These are phyloP conservation scores for Pegoplata infirma DNA, from an alignment of 2,888 invertebrate genomes.

Conservation along the genomic window DNA sequence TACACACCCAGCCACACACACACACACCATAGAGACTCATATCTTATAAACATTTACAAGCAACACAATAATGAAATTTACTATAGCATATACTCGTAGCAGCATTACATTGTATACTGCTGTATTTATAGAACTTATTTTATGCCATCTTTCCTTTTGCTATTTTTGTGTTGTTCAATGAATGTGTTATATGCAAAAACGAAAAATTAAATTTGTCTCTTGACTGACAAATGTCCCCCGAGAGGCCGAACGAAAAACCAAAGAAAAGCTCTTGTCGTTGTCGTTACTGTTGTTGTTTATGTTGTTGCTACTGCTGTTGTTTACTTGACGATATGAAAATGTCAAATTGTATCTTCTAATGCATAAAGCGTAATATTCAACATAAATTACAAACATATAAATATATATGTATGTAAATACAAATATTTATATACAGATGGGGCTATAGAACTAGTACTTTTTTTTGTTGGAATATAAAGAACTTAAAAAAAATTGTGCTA, in stretches of 20 bases:
- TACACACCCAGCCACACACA: no score
- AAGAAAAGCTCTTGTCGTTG: slow-evolving; percentile 33
- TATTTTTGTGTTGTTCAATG: slow-evolving; percentile 27
- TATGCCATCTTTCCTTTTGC: slow-evolving; percentile 11
- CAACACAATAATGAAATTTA: slow-evolving; percentile 54
- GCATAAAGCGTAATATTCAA: slow-evolving; percentile 62
- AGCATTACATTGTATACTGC: no score
- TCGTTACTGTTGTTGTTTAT: slow-evolving; percentile 49
- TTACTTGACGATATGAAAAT: slow-evolving; percentile 75
- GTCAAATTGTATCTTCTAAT: slow-evolving; percentile 69
- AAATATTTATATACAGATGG: neutral
- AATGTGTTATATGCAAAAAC: slow-evolving; percentile 61
- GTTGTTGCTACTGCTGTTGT: slow-evolving; percentile 34
- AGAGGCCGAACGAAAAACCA: slow-evolving; percentile 70
- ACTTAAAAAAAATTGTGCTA: no score
- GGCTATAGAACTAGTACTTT: no score
- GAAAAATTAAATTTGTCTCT: slow-evolving; percentile 75
- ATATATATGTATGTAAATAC: neutral
- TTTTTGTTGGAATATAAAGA: no score
- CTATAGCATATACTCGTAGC: no score
- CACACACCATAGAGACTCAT: slow-evolving; percentile 51
- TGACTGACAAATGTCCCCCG: slow-evolving; percentile 76
- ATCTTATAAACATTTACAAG: slow-evolving; percentile 46
- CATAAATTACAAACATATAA: slow-evolving; percentile 43
- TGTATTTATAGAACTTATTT: no score